Evolutionary conservation across 2,113 vertebrate species (phyloP).

Genomic region (Pedionomus torquatus): DNA sequence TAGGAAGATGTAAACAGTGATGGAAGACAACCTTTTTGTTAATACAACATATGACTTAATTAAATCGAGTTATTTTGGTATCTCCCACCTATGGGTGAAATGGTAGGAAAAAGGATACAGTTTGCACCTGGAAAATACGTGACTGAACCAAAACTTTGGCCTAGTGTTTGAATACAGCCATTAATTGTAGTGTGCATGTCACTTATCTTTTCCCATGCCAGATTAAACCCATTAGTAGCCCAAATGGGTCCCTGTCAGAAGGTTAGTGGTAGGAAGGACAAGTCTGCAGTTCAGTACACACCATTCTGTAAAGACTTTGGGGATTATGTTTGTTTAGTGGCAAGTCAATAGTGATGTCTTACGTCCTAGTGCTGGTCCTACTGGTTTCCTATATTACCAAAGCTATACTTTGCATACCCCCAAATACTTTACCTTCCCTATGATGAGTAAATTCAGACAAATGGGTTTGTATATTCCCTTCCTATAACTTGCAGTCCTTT

Average conservation of each 20-base stretch:
- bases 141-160: neutral
- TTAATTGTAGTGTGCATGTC: fast-evolving
- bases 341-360: neutral
- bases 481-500: neutral
- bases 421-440: neutral
- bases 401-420: neutral
- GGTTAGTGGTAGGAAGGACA: fast-evolving
- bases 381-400: neutral
- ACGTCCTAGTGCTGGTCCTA: neutral
- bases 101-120: fast-evolving
- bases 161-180: neutral
- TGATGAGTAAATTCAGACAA: neutral
- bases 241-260: fast-evolving
- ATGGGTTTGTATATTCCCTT: neutral
- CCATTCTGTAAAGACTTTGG: neutral
- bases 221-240: neutral
- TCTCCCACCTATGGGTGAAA: neutral
- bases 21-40: neutral
- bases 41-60: neutral
- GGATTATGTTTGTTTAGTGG: neutral
- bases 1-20: neutral
- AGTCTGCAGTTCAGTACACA: neutral
- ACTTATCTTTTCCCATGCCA: neutral
- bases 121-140: neutral
- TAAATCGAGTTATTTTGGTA: neutral